Conservation (phyloP, 2,797 vertebrate genomes). For the Pogonophryne albipinna region DNA sequence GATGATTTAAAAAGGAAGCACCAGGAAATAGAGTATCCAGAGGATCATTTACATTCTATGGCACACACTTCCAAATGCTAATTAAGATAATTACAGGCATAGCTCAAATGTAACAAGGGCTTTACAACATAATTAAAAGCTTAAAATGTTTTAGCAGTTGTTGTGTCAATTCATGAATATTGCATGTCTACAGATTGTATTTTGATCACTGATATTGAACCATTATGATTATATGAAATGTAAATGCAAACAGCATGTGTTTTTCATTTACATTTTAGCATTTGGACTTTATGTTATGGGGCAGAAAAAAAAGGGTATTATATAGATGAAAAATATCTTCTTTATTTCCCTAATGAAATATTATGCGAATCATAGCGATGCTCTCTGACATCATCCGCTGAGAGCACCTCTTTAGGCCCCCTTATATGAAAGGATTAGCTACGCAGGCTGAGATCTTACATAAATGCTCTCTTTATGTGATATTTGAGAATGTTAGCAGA, state of each 20-base stretch:
- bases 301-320: not conserved
- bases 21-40: not conserved
- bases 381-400: slow-evolving; percentile 4
- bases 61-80: not conserved
- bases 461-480: slow-evolving; percentile 29
- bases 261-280: not conserved
- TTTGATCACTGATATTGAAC: not conserved
- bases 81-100: not conserved
- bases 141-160: not conserved
- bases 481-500: slow-evolving; percentile 44
- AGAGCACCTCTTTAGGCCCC: slow-evolving; percentile 15
- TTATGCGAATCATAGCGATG: not conserved
- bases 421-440: slow-evolving; percentile 21
- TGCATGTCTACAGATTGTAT: not conserved
- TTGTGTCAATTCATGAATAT: not conserved
- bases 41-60: not conserved
- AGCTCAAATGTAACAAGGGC: not conserved
- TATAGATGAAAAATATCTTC: not conserved
- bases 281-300: not conserved
- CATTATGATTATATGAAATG: not conserved
- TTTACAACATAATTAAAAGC: not conserved
- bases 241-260: not conserved
- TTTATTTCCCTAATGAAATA: not conserved
- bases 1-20: not conserved
- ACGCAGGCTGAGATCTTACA: slow-evolving; percentile 1